Evolutionary conservation across 2,797 vertebrate species (phyloP).

Genomic region (Danio tinwini): DNA sequence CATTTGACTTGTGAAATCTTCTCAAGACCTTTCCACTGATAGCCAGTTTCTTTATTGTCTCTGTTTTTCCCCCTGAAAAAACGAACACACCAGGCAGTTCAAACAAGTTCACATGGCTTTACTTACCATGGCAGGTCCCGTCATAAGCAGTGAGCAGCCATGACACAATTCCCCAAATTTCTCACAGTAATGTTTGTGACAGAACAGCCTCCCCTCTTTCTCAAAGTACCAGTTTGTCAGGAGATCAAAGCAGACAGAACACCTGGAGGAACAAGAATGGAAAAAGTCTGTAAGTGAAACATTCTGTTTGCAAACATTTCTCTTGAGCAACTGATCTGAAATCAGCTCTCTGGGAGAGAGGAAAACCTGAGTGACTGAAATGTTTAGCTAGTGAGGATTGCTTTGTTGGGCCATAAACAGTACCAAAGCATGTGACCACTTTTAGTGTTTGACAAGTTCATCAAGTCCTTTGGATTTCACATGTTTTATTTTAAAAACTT

Average conservation of each 20-base stretch:
- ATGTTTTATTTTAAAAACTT: background rate
- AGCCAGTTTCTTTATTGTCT: background rate
- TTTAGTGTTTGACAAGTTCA: constrained; percentile 5
- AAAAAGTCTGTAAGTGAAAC: constrained; percentile 34
- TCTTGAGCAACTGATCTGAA: constrained; percentile 8
- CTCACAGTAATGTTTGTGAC: constrained; percentile 93
- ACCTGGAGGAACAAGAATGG: constrained; percentile 73
- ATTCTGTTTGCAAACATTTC: constrained; percentile 26
- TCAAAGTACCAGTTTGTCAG: constrained; percentile 97
- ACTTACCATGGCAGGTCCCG: constrained; percentile 94
- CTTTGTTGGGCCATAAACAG: constrained; percentile 24
- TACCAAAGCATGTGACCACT: background rate
- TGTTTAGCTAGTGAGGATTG: constrained; percentile 13
- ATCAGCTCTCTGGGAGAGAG: constrained; percentile 1
- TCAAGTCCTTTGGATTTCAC: background rate
- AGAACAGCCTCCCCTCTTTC: constrained; percentile 92
- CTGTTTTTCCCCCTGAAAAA: background rate
- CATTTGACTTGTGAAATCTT: constrained; percentile 17
- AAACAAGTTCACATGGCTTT: background rate
- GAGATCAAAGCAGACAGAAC: constrained; percentile 91
- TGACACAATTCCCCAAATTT: constrained; percentile 95
- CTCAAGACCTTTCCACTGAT: background rate
- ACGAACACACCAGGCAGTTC: constrained; percentile 8
- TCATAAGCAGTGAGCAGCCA: constrained; percentile 95
- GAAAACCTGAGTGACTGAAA: constrained; percentile 19